These are phyloP conservation scores for Seriola rivoliana DNA, from an alignment of 2,113 vertebrate species.

Conservation along the genomic window DNA sequence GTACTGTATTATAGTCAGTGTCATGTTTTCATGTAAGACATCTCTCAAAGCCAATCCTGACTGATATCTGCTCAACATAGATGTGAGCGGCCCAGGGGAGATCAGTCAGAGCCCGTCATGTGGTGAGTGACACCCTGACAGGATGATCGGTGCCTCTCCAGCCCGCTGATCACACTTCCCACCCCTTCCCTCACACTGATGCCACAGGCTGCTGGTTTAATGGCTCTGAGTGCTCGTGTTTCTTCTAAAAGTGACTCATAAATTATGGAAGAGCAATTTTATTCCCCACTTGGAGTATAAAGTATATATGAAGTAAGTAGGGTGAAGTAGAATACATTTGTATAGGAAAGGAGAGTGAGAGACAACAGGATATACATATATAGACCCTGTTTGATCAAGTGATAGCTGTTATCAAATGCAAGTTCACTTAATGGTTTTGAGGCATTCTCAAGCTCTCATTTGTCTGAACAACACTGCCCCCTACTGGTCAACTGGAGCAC, in stretches of 20 bases:
- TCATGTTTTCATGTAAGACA: background rate
- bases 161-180: constrained; percentile 18
- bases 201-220: constrained; percentile 23
- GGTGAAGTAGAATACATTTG: constrained; percentile 25
- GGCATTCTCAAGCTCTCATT: background rate
- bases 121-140: constrained; percentile 44
- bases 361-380: constrained; percentile 9
- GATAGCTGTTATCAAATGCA: background rate
- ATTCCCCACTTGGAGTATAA: constrained; percentile 50
- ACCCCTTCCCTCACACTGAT: background rate
- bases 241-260: constrained; percentile 54
- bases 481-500: background rate
- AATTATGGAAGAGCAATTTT: constrained; percentile 66
- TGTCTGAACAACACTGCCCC: constrained; percentile 37
- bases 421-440: background rate
- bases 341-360: background rate
- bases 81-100: constrained; percentile 18
- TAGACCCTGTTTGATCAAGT: background rate
- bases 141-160: constrained; percentile 18
- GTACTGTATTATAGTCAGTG: background rate
- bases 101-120: background rate
- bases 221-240: constrained; percentile 45
- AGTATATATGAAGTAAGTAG: constrained; percentile 39
- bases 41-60: constrained; percentile 23
- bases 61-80: constrained; percentile 42